Conservation (phyloP, 2,888 invertebrate genomes). For the Cepaea hortensis region DNA sequence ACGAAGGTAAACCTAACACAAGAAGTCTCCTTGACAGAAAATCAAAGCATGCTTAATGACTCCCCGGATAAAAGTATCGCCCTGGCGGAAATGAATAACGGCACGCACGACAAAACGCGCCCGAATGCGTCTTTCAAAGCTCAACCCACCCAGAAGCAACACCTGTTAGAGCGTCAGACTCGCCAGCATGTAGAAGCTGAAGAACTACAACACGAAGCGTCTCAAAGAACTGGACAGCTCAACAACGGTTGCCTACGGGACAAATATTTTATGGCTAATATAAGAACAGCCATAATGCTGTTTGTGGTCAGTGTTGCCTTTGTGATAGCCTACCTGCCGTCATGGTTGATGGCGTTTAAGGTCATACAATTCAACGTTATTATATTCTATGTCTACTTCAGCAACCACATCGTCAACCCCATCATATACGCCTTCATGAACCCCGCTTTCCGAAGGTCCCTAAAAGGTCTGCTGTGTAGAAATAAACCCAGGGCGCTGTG, state of each 20-base stretch:
- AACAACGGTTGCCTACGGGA: constrained; percentile 58
- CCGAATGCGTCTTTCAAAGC: background rate
- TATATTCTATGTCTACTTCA: constrained; percentile 74
- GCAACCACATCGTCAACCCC: constrained; percentile 75
- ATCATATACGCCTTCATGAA: constrained; percentile 77
- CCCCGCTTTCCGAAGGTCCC: constrained; percentile 67
- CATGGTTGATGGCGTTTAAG: constrained; percentile 71
- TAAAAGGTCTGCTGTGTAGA: constrained; percentile 41
- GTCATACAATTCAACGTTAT: constrained; percentile 66
- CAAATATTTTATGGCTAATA: constrained; percentile 68
- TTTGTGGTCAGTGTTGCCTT: constrained; percentile 75
- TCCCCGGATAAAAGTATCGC: constrained; percentile 56
- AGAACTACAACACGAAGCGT: background rate
- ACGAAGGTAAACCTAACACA: constrained; percentile 49
- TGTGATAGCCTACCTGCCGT: constrained; percentile 74
- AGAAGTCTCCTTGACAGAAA: constrained; percentile 54
- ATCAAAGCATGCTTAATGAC: constrained; percentile 62
- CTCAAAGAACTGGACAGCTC: background rate
- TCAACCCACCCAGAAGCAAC: background rate
- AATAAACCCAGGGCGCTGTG: background rate
- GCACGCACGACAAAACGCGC: constrained; percentile 21
- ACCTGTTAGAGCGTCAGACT: background rate
- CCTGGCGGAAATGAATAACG: constrained; percentile 39
- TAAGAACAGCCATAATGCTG: constrained; percentile 75
- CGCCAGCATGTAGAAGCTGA: background rate